Base-by-base conservation (phyloP, 1,140 invertebrate species). In the Diorhabda carinulata region DNA sequence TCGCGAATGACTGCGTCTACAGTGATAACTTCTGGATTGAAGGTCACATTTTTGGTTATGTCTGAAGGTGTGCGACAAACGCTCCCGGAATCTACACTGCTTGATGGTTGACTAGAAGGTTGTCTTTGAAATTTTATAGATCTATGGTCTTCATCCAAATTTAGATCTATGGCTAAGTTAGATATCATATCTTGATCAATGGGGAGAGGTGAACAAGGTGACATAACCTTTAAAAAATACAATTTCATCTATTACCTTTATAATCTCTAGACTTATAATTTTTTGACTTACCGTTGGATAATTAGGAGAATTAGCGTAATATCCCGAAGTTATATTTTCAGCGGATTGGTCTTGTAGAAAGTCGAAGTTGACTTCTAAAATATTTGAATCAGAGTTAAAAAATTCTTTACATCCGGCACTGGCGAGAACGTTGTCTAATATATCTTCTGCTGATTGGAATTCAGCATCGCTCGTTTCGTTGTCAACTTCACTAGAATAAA, bases 401-500 rank as follows among this genome's bases (percentile, higher is more conserved):
- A 79, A 80, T 10, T 81, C 80, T 43, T 78, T 76, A 63, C 80
- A 81, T 3, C 78, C 79, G 5, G 80, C 79, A 63, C 72, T 76
- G 6, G 78, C 61, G 61, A 83, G 62, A 52, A 81, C 79, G 70
- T 78, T 76, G 62, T 82, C 81, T 6, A 83, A 72, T 45, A 81
- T 79, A 64, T 83, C 82, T 77, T 83, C 82, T 8, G 79, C 82
- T 5, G 81, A 82, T 73, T 81, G 78, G 69, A 79, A 82, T 42
- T 81, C 81, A 64, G 75, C 80, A 9, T 78, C 79, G 41, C 73
- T 74, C 41, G 70, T 73, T 25, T 57, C 69, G 41, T 68, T 66
- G 45, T 68, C 64, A 7, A 65, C 66, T 66, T 64, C 64, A 57
- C 52, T 67, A 45, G n/a, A 67, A 43, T 58, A 66, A 70, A 10